These are phyloP conservation scores for Dallia pectoralis DNA, from an alignment of 2,797 vertebrate species.

Conservation along the genomic window DNA sequence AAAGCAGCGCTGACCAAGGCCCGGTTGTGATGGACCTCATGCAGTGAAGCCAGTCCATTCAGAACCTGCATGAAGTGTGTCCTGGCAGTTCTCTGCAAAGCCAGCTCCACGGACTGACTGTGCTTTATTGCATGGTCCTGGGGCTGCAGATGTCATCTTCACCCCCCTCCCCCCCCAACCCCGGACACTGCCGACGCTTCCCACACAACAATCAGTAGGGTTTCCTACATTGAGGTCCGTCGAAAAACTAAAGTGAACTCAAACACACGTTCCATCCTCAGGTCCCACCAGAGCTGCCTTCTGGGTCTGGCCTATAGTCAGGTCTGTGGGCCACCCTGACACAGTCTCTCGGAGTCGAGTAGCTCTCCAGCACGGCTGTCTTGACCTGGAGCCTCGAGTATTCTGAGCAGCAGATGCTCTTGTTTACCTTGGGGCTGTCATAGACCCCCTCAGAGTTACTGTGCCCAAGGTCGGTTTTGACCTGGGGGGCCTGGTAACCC, in stretches of 20 bases:
- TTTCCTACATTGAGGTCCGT: background rate
- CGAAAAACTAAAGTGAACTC: background rate
- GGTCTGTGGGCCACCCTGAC: slow-evolving; percentile 65
- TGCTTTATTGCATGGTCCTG: background rate
- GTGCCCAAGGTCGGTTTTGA: slow-evolving; percentile 41
- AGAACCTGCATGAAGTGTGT: background rate
- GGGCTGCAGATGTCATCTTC: too few species aligned
- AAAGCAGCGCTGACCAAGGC: background rate
- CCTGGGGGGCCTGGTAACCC: slow-evolving; percentile 73
- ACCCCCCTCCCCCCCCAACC: background rate
- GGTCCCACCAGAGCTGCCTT: slow-evolving; percentile 29
- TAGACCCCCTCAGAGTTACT: slow-evolving; percentile 61
- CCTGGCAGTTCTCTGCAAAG: background rate
- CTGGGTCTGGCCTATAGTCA: slow-evolving; percentile 17
- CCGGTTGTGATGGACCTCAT: slow-evolving; percentile 10
- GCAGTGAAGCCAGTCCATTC: background rate
- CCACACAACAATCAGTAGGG: background rate
- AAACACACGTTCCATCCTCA: slow-evolving; percentile 13
- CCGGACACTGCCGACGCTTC: background rate
- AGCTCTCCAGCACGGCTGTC: slow-evolving; percentile 56
- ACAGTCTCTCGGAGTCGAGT: slow-evolving; percentile 75
- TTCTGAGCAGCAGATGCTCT: slow-evolving; percentile 42
- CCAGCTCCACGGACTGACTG: background rate
- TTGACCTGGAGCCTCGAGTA: slow-evolving; percentile 67
- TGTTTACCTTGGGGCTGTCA: slow-evolving; percentile 71